Evolutionary conservation across 2,113 vertebrate genomes (phyloP).

Genomic region (Lophius piscatorius): DNA sequence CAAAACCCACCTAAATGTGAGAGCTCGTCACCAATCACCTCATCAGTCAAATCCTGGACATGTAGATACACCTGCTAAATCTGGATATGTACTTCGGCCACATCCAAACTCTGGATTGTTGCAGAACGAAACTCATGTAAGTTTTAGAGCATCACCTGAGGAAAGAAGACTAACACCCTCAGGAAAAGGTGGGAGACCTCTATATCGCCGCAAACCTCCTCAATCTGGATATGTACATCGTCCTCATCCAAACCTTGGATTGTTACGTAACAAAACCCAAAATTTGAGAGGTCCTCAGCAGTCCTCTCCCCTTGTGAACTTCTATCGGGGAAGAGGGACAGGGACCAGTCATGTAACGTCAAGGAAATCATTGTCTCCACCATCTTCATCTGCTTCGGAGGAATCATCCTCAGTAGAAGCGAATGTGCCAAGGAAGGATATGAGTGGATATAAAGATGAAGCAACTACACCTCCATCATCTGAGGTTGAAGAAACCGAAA

Average conservation of each 20-base stretch:
- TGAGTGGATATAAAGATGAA: not conserved
- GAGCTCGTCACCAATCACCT: not conserved
- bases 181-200: not conserved
- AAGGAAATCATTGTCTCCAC: conserved; percentile 2
- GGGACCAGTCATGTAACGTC: not conserved
- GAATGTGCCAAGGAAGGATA: not conserved
- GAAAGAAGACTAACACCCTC: conserved; percentile 4
- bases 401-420: conserved; percentile 10
- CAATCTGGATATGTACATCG: conserved; percentile 13
- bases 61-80: too few species aligned
- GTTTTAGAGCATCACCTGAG: too few species aligned
- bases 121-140: too few species aligned
- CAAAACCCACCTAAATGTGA: conserved; percentile 20
- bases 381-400: conserved; percentile 21
- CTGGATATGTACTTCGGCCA: too few species aligned
- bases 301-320: not conserved
- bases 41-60: too few species aligned
- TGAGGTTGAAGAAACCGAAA: conserved; percentile 13
- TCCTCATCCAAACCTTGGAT: not conserved
- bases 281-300: not conserved
- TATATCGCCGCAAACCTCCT: conserved; percentile 1
- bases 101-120: too few species aligned
- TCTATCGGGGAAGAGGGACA: not conserved
- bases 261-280: conserved; percentile 42
- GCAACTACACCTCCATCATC: not conserved